A percentile compares a stretch with the other conserved stretches of the same genome.
Conservation (phyloP, 2,888 invertebrate species). For the Orthonevra nobilis region DNA sequence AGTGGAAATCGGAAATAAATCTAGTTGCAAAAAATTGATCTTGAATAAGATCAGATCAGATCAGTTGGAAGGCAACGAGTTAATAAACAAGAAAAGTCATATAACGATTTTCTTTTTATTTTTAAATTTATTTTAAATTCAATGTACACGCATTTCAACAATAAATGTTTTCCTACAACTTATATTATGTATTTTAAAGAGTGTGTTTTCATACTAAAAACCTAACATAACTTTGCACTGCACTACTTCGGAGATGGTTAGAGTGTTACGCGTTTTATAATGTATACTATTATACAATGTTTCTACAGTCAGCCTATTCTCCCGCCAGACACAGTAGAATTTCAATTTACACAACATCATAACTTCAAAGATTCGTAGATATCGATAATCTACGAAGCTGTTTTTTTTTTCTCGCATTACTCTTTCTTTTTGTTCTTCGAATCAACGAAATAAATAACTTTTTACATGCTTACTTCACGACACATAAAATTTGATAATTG, state of each 20-base stretch:
- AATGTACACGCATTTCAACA: conserved; percentile 70
- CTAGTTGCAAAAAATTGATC: too few species aligned
- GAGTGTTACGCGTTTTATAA: conserved; percentile 32
- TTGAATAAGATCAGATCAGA: too few species aligned
- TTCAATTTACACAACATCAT: conserved; percentile 15
- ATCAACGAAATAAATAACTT: conserved; percentile 18
- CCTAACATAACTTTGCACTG: conserved; percentile 56
- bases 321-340: conserved; percentile 13
- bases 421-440: background rate
- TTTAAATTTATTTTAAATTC: conserved; percentile 69
- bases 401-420: too few species aligned
- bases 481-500: background rate
- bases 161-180: conserved; percentile 66
- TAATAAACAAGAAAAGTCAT: background rate
- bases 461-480: conserved; percentile 32
- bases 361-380: background rate
- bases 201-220: conserved; percentile 62
- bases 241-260: conserved; percentile 52
- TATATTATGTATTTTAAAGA: conserved; percentile 56
- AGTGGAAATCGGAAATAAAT: too few species aligned
- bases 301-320: background rate
- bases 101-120: conserved; percentile 11
- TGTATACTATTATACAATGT: conserved; percentile 35
- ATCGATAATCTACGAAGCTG: conserved; percentile 12
- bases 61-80: too few species aligned